A percentile compares a stretch with the other conserved stretches of the same genome.
Conservation (phyloP, 2,888 invertebrate genomes). For the Agriopis marginaria region DNA sequence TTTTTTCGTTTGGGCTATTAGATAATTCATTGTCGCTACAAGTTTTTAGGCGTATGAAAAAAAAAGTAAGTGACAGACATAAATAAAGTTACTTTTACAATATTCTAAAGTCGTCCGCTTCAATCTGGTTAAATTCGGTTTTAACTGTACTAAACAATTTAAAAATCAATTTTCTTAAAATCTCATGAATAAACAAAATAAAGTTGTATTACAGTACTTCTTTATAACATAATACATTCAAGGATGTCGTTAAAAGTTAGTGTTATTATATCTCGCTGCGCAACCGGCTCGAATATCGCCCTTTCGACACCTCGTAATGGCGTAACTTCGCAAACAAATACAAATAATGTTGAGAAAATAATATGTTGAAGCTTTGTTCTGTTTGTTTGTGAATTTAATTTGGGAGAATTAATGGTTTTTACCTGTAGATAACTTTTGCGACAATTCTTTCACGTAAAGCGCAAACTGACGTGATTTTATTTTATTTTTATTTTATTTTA, state of each 20-base stretch:
- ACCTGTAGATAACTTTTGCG: conserved; percentile 7
- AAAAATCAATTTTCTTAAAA: neutral
- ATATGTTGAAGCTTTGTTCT: conserved; percentile 16
- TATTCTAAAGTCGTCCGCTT: too few relatives aligned
- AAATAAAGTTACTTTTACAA: too few relatives aligned
- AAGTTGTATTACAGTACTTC: conserved; percentile 17
- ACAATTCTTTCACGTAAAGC: neutral
- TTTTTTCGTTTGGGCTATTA: too few relatives aligned
- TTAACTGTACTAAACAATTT: too few relatives aligned
- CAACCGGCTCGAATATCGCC: conserved; percentile 27
- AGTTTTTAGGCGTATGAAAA: too few relatives aligned
- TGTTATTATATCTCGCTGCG: conserved; percentile 34
- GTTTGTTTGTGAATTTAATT: conserved; percentile 29
- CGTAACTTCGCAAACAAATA: conserved; percentile 32
- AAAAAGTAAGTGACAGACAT: too few relatives aligned
- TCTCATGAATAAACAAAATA: conserved; percentile 27
- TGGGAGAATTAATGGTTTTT: conserved; percentile 1
- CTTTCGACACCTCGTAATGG: conserved; percentile 31
- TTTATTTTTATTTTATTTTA: too few relatives aligned
- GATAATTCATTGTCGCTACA: too few relatives aligned
- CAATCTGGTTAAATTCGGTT: too few relatives aligned
- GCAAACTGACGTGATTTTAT: neutral
- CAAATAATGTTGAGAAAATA: conserved; percentile 28
- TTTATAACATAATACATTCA: conserved; percentile 28
- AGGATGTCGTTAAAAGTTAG: conserved; percentile 39